These are phyloP conservation scores for Hypanus sabinus DNA, from an alignment of 2,113 vertebrate genomes.

Conservation along the genomic window DNA sequence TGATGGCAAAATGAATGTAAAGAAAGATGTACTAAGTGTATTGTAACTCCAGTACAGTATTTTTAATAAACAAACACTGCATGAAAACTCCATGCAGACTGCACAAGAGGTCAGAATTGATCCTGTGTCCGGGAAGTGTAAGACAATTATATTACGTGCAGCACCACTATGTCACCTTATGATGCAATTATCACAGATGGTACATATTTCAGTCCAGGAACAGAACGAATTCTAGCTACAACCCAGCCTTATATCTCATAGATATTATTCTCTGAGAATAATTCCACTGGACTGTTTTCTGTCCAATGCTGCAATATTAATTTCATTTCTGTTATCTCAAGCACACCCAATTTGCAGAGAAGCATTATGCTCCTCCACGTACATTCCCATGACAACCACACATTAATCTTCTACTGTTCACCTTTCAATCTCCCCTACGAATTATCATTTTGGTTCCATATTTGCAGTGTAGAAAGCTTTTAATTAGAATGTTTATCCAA, in stretches of 20 bases:
- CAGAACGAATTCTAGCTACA: neutral
- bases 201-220: neutral
- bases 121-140: no score
- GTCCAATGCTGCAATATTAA: neutral
- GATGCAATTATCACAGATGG: neutral
- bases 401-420: neutral
- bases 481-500: neutral
- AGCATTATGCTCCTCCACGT: neutral
- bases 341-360: neutral
- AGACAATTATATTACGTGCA: no score
- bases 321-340: slow-evolving; percentile 28
- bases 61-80: no score
- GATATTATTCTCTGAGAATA: neutral
- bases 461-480: neutral
- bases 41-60: no score
- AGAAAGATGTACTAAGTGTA: no score
- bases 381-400: slow-evolving; percentile 33
- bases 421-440: neutral
- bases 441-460: neutral
- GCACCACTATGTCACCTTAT: neutral
- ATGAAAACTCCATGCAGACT: no score
- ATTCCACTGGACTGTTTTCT: slow-evolving; percentile 17
- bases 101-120: no score
- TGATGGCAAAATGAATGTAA: no score
- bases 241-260: neutral